These are phyloP conservation scores for Congeria kusceri DNA, from an alignment of 2,888 invertebrate genomes.

Conservation along the genomic window DNA sequence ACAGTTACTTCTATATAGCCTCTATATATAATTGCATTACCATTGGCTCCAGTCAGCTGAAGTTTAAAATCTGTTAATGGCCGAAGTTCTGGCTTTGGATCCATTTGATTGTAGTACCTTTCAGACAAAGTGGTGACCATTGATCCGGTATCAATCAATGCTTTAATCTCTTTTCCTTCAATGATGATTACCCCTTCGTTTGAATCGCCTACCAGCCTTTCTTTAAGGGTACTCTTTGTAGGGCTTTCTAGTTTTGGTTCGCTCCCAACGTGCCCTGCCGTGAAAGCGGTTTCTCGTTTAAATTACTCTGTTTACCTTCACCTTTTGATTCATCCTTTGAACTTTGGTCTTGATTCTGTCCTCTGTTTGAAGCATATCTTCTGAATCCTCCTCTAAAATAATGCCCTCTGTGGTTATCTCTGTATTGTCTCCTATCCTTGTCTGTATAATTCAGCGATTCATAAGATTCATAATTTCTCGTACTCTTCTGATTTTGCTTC, in stretches of 20 bases:
- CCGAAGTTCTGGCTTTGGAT: slow-evolving; percentile 9
- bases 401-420: no score
- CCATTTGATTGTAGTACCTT: slow-evolving; percentile 8
- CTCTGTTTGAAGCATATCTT: no score
- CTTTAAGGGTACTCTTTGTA: not conserved
- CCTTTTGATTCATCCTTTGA: not conserved
- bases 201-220: slow-evolving; percentile 9
- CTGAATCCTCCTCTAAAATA: not conserved
- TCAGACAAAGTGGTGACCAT: slow-evolving; percentile 15
- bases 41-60: not conserved
- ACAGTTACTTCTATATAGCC: not conserved
- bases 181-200: slow-evolving; percentile 16
- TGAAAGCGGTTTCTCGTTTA: slow-evolving; percentile 1
- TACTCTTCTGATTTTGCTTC: no score
- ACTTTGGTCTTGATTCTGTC: no score
- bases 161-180: slow-evolving; percentile 2
- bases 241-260: slow-evolving; percentile 11
- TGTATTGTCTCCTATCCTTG: no score
- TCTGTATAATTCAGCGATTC: no score
- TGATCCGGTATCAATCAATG: slow-evolving; percentile 19
- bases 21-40: not conserved
- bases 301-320: not conserved
- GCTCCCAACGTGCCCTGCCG: slow-evolving; percentile 12
- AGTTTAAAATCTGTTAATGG: not conserved
- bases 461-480: no score